A percentile compares a stretch with the other conserved stretches of the same genome.
Conservation (phyloP, 2,888 invertebrate genomes). For the Lepidonotus clava region DNA sequence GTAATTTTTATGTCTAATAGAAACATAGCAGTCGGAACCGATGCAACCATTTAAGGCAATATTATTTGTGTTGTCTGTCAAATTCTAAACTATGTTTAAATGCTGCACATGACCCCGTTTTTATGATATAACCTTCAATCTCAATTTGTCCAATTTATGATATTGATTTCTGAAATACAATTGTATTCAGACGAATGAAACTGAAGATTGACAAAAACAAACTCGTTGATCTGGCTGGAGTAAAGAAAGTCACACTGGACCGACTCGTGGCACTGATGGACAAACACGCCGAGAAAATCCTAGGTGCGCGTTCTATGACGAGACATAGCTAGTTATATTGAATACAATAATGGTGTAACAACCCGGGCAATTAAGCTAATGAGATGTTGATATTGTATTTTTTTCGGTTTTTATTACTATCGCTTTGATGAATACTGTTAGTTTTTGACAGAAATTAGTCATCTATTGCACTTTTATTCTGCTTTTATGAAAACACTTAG, state of each 20-base stretch:
- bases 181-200: constrained; percentile 66
- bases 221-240: constrained; percentile 70
- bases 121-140: too few species aligned
- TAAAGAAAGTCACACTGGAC: constrained; percentile 71
- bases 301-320: not conserved
- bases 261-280: constrained; percentile 70
- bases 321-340: not conserved
- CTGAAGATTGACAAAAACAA: constrained; percentile 70
- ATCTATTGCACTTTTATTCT: not conserved
- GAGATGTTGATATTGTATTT: not conserved
- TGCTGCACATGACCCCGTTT: too few species aligned
- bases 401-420: not conserved
- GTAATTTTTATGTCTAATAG: too few species aligned
- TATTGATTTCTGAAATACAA: too few species aligned
- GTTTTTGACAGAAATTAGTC: not conserved
- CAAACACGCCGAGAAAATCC: constrained; percentile 62
- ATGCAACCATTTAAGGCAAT: too few species aligned
- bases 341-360: not conserved
- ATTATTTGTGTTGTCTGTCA: too few species aligned
- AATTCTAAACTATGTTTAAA: too few species aligned
- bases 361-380: not conserved
- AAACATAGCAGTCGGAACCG: too few species aligned
- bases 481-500: not conserved
- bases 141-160: too few species aligned
- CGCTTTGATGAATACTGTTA: not conserved